A percentile compares a stretch with the other conserved stretches of the same genome.
Evolutionary conservation across 2,113 vertebrate genomes (phyloP).

Genomic region (Elgaria multicarinata): DNA sequence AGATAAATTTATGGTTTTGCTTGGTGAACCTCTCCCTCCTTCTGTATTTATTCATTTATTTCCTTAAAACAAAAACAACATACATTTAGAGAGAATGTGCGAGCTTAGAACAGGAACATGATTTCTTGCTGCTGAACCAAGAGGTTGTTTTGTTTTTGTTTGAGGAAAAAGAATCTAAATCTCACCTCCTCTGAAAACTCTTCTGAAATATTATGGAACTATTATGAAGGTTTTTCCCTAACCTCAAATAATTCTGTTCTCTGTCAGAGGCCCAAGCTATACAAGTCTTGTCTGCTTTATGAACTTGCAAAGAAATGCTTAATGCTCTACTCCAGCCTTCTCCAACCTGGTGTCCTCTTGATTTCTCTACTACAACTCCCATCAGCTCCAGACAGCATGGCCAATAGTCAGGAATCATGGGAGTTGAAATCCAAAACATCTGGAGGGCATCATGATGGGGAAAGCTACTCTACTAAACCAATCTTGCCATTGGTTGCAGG

Average conservation of each 20-base stretch:
- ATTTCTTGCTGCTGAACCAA: background rate
- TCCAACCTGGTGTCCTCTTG: background rate
- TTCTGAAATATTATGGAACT: background rate
- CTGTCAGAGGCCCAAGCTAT: background rate
- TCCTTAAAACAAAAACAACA: background rate
- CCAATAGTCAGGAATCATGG: background rate
- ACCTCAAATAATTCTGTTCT: background rate
- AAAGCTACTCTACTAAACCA: background rate
- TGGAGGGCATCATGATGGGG: background rate
- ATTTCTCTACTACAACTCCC: background rate
- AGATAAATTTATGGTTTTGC: constrained; percentile 20
- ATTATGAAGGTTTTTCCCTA: background rate
- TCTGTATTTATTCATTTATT: background rate
- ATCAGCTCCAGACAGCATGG: background rate
- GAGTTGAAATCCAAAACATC: background rate
- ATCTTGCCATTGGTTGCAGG: too few species aligned
- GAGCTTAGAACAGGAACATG: background rate
- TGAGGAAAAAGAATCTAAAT: background rate
- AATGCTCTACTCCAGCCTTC: background rate
- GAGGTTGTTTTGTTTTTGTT: background rate
- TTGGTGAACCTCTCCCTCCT: background rate
- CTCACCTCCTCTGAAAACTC: background rate
- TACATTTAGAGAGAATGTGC: background rate
- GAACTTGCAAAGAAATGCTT: background rate
- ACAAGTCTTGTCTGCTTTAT: background rate